These are phyloP conservation scores for Arnoldichthys spilopterus DNA, from an alignment of 2,797 vertebrate species.

Conservation along the genomic window DNA sequence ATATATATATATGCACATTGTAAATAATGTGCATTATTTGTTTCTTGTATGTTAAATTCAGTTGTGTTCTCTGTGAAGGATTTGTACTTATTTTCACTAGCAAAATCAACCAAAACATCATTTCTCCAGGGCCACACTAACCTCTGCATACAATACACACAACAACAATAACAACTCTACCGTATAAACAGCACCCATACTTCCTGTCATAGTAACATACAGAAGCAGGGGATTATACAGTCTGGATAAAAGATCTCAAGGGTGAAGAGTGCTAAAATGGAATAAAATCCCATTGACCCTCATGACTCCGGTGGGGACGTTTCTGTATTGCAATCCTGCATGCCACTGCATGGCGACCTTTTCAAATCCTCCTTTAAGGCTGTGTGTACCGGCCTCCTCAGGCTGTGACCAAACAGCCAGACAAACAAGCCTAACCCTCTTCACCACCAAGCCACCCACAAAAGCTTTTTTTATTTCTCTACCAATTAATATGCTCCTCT, in stretches of 20 bases:
- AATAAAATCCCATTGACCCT: constrained; percentile 67
- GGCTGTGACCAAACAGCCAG: constrained; percentile 56
- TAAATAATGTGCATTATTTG: too few relatives aligned
- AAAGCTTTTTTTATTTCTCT: constrained; percentile 68
- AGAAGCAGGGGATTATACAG: constrained; percentile 29
- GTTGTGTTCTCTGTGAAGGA: too few relatives aligned
- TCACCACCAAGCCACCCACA: constrained; percentile 74
- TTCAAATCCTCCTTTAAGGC: constrained; percentile 80
- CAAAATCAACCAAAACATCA: too few relatives aligned
- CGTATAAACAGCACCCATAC: too few relatives aligned
- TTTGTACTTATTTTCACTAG: too few relatives aligned
- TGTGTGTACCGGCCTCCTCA: constrained; percentile 68
- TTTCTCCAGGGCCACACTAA: too few relatives aligned
- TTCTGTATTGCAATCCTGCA: constrained; percentile 76
- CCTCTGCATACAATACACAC: too few relatives aligned
- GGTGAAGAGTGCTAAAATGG: constrained; percentile 41
- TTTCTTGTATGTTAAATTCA: too few relatives aligned
- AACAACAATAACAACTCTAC: too few relatives aligned
- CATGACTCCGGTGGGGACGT: constrained; percentile 64
- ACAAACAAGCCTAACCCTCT: constrained; percentile 65
- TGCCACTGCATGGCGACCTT: constrained; percentile 74
- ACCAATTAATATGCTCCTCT: constrained; percentile 64
- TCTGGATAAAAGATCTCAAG: constrained; percentile 29
- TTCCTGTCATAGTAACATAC: neutral
- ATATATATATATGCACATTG: too few relatives aligned